Conservation (phyloP, 2,113 vertebrate species). For the Phodopus roborovskii region DNA sequence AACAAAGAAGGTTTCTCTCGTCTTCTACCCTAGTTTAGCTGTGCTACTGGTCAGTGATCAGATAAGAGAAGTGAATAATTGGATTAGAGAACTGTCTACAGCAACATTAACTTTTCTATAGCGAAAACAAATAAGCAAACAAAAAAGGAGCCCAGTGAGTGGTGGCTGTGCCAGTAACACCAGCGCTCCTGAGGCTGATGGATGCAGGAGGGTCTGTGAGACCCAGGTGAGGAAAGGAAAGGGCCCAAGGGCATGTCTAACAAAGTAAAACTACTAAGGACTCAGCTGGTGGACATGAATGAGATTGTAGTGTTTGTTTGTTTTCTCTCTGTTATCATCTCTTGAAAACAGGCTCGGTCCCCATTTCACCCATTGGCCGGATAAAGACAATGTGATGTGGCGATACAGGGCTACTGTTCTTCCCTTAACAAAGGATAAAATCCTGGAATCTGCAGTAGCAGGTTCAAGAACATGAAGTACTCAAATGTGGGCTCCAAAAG, state of each 20-base stretch:
- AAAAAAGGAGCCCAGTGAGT: neutral
- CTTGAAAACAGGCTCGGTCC: neutral
- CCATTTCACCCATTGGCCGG: neutral
- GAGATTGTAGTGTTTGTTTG: neutral
- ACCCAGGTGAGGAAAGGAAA: neutral
- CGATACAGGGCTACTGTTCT: neutral
- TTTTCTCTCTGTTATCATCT: neutral
- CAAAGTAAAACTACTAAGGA: neutral
- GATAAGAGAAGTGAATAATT: neutral
- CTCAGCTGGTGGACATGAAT: neutral
- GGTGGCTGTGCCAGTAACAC: neutral
- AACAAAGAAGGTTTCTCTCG: neutral
- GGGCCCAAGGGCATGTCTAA: neutral
- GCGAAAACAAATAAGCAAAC: neutral
- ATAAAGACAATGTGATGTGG: neutral
- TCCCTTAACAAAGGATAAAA: neutral
- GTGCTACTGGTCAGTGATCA: neutral
- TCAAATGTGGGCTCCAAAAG: neutral
- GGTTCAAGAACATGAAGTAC: neutral
- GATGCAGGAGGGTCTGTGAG: neutral
- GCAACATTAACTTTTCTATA: neutral
- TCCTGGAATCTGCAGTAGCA: neutral
- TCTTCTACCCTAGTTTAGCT: neutral
- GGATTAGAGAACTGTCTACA: neutral
- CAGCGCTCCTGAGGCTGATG: neutral